These are phyloP conservation scores for Dermatophagoides farinae DNA, from an alignment of 1,140 invertebrate genomes.

Conservation along the genomic window DNA sequence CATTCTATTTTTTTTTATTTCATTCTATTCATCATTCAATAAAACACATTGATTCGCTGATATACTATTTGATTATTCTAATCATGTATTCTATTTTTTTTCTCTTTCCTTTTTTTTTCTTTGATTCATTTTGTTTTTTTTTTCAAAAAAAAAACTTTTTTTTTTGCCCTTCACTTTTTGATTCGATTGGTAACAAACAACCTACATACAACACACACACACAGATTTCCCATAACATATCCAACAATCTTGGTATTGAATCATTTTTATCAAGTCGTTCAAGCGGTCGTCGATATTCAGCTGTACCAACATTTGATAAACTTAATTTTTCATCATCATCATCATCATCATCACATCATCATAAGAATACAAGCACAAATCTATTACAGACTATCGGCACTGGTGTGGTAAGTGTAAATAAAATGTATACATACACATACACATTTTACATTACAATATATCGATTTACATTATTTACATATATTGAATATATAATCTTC, in stretches of 20 bases:
- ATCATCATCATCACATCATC: neutral
- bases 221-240: slow-evolving; percentile 8
- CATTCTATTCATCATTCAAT: neutral
- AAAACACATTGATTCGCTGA: too few relatives aligned
- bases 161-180: too few relatives aligned
- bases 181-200: too few relatives aligned
- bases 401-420: slow-evolving; percentile 20
- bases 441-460: too few relatives aligned
- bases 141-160: too few relatives aligned
- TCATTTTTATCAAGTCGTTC: slow-evolving; percentile 18
- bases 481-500: too few relatives aligned
- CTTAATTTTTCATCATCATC: neutral
- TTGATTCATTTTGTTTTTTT: neutral
- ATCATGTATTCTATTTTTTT: neutral
- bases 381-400: slow-evolving; percentile 23
- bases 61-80: too few relatives aligned
- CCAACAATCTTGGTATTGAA: slow-evolving; percentile 18
- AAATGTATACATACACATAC: too few relatives aligned
- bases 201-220: too few relatives aligned
- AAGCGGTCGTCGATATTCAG: slow-evolving; percentile 18
- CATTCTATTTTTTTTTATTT: neutral
- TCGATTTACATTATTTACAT: too few relatives aligned
- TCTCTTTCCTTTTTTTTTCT: neutral
- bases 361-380: slow-evolving; percentile 16
- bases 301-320: slow-evolving; percentile 16